A percentile compares a stretch with the other conserved stretches of the same genome.
These are phyloP conservation scores for Halotydeus destructor DNA, from an alignment of 1,140 invertebrate species.

Conservation along the genomic window DNA sequence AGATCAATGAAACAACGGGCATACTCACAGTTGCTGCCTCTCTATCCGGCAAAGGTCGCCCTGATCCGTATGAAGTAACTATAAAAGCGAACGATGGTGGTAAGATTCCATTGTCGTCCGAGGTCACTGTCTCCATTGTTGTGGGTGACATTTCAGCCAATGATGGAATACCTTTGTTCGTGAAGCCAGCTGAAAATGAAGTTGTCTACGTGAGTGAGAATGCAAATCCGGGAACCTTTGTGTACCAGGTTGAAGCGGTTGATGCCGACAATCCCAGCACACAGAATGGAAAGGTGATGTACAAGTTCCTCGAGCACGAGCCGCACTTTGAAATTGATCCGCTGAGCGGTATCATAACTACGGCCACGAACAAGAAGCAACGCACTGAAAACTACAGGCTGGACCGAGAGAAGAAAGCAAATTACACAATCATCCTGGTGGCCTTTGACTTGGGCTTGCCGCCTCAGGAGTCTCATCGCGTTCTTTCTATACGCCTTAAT, in stretches of 20 bases:
- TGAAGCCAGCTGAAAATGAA: constrained; percentile 44
- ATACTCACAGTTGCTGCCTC: constrained; percentile 38
- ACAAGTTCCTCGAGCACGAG: constrained; percentile 38
- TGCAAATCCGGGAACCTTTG: constrained; percentile 19
- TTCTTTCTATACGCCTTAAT: constrained; percentile 41
- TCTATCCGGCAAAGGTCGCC: constrained; percentile 49
- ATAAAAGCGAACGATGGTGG: constrained; percentile 48
- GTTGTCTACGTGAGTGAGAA: constrained; percentile 42
- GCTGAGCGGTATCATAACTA: constrained; percentile 47
- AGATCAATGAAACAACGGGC: constrained; percentile 28
- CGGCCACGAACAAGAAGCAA: constrained; percentile 29
- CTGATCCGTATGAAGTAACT: constrained; percentile 44
- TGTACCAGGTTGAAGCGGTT: constrained; percentile 21
- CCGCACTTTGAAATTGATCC: constrained; percentile 24
- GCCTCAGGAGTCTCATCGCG: constrained; percentile 44
- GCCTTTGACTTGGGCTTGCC: constrained; percentile 49
- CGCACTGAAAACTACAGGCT: constrained; percentile 20
- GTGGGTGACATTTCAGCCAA: constrained; percentile 61
- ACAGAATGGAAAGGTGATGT: constrained; percentile 45
- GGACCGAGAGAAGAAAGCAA: constrained; percentile 45
- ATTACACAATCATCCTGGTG: constrained; percentile 41
- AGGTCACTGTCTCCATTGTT: constrained; percentile 40
- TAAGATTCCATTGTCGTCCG: constrained; percentile 32
- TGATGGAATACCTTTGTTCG: constrained; percentile 54
- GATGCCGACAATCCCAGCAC: constrained; percentile 36